Conservation (phyloP, 2,113 vertebrate species). For the Dasyprocta punctata region DNA sequence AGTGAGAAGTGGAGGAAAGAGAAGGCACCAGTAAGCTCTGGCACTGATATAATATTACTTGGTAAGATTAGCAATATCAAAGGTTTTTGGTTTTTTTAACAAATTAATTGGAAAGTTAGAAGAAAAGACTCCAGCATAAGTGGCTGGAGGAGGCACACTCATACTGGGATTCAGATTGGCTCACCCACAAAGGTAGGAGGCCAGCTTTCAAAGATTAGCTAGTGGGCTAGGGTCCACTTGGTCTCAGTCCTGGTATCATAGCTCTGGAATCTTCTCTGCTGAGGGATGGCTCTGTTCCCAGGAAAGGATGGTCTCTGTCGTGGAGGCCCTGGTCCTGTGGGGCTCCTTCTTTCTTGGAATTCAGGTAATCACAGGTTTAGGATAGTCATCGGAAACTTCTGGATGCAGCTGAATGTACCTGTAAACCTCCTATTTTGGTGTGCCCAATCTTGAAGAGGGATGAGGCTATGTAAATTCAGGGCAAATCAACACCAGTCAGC, state of each 20-base stretch:
- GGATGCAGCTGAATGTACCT: background rate
- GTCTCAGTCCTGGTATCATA: background rate
- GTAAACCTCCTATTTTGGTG: background rate
- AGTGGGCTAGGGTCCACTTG: background rate
- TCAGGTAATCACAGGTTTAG: background rate
- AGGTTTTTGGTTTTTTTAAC: background rate
- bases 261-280: background rate
- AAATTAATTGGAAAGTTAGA: background rate
- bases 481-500: background rate
- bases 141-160: background rate
- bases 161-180: background rate
- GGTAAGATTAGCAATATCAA: constrained; percentile 13
- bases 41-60: background rate
- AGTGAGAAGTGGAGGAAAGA: background rate
- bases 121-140: background rate
- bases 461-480: background rate
- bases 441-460: background rate
- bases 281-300: background rate
- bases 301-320: background rate
- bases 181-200: background rate
- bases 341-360: background rate
- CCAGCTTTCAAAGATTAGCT: background rate
- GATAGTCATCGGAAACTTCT: background rate
- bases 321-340: background rate
- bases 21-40: background rate